Base-by-base conservation (phyloP, 2,113 vertebrate genomes). In the Nothoprocta pentlandii region DNA sequence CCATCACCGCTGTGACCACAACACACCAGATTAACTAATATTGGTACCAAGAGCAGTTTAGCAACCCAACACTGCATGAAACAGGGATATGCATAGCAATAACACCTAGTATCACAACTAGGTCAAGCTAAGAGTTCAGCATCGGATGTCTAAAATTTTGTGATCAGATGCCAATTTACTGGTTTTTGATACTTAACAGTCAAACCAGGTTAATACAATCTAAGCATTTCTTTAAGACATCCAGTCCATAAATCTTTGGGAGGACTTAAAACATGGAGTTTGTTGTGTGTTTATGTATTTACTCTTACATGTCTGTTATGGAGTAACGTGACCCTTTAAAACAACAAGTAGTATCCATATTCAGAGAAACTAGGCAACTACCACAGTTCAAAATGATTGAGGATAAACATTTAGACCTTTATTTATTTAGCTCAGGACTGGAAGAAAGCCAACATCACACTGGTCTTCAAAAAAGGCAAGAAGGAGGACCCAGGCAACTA, bases 21-120 rank as follows among this genome's bases (percentile, higher is more conserved):
- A 82, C 41, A 80, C 70, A 79, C 6, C 0, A 68, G 23, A 51
- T 51, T 42, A 56, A 28, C 28, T 73, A 67, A 77, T 85, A 63
- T 6, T 2, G 1, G 64, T 56, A 89, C 62, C 44, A 69, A 58
- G 69, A 79, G 39, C 42, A 76, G 42, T 92, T 92, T 79, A 90
- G 49, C 70, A 93, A 28, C 49, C 87, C 41, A 62, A 49, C 74
- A 39, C 1, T 3, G 23, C 12, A 10, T 49, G 74, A 47, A 75
- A 26, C 49, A 32, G n/a, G 80, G 17, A 66, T 36, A 54, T 0
- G 0, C 7, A 28, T 16, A 88, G 12, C 0, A 0, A 4, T 73
- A 85, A 78, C 30, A 71, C 16, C 16, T 53, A 21, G 8, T 53
- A 66, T 19, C 51, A 62, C 16, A 8, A 54, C 14, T 23, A 59